Percentiles rank a stretch among this genome's conserved stretches.
Evolutionary conservation across 2,113 vertebrate genomes (phyloP).

Genomic region (Piaya cayana): DNA sequence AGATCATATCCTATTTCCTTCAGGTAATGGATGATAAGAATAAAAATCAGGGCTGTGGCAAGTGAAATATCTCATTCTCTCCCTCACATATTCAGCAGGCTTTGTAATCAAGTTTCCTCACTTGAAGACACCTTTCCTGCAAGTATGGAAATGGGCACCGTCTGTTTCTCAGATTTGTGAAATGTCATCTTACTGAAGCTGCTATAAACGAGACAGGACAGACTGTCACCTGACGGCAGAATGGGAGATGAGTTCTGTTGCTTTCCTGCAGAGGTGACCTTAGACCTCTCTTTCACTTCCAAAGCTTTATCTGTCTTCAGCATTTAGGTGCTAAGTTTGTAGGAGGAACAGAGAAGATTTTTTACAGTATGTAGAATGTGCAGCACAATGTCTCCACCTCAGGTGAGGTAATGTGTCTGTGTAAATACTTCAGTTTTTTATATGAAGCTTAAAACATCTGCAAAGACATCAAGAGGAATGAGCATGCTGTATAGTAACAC

Average conservation of each 20-base stretch:
- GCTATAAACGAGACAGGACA: background rate
- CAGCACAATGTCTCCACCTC: background rate
- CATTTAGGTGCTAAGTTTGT: constrained; percentile 29
- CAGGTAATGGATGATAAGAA: background rate
- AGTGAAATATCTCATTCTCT: constrained; percentile 15
- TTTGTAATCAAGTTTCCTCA: constrained; percentile 38
- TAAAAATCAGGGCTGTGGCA: background rate
- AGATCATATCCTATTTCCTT: background rate
- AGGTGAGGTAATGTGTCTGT: constrained; percentile 17
- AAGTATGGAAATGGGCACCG: constrained; percentile 13
- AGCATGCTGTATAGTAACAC: background rate
- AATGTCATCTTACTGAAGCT: background rate
- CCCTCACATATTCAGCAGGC: background rate
- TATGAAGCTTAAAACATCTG: constrained; percentile 16
- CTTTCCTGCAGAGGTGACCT: constrained; percentile 36
- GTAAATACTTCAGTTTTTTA: background rate
- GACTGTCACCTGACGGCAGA: constrained; percentile 21
- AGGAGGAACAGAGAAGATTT: background rate
- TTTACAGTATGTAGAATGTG: background rate
- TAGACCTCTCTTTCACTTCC: background rate
- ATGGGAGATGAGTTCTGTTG: background rate
- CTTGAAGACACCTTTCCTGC: constrained; percentile 36
- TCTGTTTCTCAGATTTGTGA: background rate
- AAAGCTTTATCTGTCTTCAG: constrained; percentile 3
- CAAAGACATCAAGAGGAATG: constrained; percentile 9